Evolutionary conservation across 2,113 vertebrate species (phyloP).

Genomic region (Oreamnos americanus): DNA sequence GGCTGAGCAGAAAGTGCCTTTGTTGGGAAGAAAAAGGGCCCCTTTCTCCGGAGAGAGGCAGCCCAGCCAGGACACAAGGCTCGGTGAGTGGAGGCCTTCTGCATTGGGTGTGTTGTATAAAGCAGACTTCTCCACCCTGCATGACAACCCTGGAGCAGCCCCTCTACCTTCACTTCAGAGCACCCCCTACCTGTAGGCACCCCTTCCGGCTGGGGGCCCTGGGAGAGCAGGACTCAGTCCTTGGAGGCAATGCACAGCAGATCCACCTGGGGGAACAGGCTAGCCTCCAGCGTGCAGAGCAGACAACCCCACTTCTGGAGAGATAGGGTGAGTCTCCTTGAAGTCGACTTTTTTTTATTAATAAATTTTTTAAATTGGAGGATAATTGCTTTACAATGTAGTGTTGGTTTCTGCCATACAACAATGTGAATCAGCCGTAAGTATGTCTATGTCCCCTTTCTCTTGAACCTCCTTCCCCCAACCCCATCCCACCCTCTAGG

Average conservation of each 20-base stretch:
- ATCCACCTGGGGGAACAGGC: neutral
- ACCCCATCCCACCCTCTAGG: neutral
- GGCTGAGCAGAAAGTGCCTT: neutral
- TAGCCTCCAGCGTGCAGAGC: neutral
- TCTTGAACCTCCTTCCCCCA: neutral
- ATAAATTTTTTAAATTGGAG: neutral
- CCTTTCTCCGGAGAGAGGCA: neutral
- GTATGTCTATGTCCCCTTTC: neutral
- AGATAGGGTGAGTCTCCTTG: neutral
- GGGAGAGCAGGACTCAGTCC: neutral
- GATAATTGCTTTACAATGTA: neutral
- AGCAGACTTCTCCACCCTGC: neutral
- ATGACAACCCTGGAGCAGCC: neutral
- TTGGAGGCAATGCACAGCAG: neutral
- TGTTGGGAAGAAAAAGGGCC: neutral
- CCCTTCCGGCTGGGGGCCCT: neutral
- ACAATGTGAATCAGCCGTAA: neutral
- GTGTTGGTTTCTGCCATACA: neutral
- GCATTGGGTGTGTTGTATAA: accelerated
- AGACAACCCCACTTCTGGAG: neutral
- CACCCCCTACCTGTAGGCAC: neutral
- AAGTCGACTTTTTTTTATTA: neutral
- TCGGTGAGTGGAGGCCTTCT: neutral
- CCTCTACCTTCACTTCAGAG: neutral
- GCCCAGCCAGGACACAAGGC: neutral